phyloP scores from a whole-genome alignment of 1,140 invertebrate genomes.

The Cyrtorhinus lividipennis region DNA sequence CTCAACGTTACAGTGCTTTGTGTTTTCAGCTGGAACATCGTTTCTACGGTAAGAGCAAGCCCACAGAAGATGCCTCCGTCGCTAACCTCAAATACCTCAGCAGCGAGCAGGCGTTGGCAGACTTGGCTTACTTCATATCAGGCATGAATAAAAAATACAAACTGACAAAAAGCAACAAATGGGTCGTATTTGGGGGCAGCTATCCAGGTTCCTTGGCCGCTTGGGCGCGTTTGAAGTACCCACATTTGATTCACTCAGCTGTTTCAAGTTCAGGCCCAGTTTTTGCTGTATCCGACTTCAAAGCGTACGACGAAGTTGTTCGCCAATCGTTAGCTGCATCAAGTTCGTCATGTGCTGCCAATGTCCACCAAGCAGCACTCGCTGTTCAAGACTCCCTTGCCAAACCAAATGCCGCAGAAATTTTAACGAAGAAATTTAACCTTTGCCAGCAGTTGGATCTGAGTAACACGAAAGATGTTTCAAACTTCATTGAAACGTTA shows the following conservation, averaged over 20 bases:
- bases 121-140: constrained; percentile 66
- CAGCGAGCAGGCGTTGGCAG: constrained; percentile 75
- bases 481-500: constrained; percentile 63
- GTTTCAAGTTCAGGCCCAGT: constrained; percentile 82
- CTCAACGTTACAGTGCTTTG: constrained; percentile 59
- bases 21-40: constrained; percentile 82
- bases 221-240: constrained; percentile 80
- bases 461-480: constrained; percentile 47
- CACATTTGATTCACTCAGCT: constrained; percentile 68
- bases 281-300: constrained; percentile 67
- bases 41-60: constrained; percentile 85
- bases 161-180: constrained; percentile 49
- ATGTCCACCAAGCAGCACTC: constrained; percentile 34
- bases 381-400: constrained; percentile 46
- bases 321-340: constrained; percentile 46
- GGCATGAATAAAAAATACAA: constrained; percentile 49
- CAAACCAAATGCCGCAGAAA: neutral
- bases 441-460: constrained; percentile 62
- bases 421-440: constrained; percentile 30
- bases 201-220: constrained; percentile 83
- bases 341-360: constrained; percentile 43
- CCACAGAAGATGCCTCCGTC: constrained; percentile 46
- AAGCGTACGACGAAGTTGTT: constrained; percentile 54
- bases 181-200: constrained; percentile 85
- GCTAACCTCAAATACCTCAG: constrained; percentile 65